Base-by-base conservation (phyloP, 1,140 invertebrate genomes). In the Condylostylus longicornis region DNA sequence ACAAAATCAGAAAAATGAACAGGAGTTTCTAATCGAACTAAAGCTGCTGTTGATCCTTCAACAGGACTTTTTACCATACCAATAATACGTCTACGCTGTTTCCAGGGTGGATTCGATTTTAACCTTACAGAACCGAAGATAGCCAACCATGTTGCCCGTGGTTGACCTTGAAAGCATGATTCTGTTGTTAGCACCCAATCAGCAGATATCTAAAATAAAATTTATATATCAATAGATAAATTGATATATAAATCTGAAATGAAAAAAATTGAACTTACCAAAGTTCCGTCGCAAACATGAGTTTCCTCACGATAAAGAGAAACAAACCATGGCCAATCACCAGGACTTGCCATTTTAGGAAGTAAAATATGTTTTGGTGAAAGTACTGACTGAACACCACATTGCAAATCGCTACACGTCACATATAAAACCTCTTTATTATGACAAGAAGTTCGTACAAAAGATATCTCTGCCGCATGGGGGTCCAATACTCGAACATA, bases 321-420 rank as follows among this genome's bases (percentile, higher is more conserved):
- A 12, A 76, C 81, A 51, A 88, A 77, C 85, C 86, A 91, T 12
- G 87, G 87, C 85, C 86, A 91, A 50, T 89, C 81, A 2, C 80
- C 81, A 2, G 77, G 75, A 3, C 64, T 65, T 4, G 80, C 69
- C 53, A 78, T 75, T 53, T 82, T 81, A 22, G 67, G 64, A 25
- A 85, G 54, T 18, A 52, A 60, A 22, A 63, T 50, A 22, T 58
- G 48, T 35, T 58, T 63, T 12, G 67, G 46, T 5, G 70, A 63
- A 28, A 80, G 70, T 12, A 74, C 64, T 14, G 73, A 70, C 41
- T 84, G 73, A 21, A 82, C 57, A 0, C 85, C 85, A 49, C 85
- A 90, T 47, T 81, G 80, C 46, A 86, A 62, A 42, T 84, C 70
- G 25, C 73, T 70, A 45, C 85, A 89, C 5, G 71, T 67, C 18